A percentile compares a stretch with the other conserved stretches of the same genome.
Conservation (phyloP, 2,888 invertebrate genomes). For the Rhyacophila evoluta region DNA sequence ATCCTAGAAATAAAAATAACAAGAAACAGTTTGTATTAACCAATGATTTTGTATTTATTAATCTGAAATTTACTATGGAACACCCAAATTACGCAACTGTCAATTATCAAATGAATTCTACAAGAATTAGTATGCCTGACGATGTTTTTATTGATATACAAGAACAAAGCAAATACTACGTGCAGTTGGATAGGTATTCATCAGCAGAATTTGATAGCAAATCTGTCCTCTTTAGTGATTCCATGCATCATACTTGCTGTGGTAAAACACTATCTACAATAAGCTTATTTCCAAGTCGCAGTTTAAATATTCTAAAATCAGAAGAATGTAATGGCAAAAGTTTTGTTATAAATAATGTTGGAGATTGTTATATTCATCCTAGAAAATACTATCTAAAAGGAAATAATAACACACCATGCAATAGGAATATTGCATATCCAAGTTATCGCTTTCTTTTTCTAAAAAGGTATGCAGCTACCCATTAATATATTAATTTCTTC, state of each 20-base stretch:
- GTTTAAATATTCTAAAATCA: neutral
- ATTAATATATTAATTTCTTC: no score
- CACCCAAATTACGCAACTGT: conserved; percentile 67
- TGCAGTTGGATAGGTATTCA: conserved; percentile 61
- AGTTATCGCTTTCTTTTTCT: neutral
- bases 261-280: neutral
- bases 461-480: neutral
- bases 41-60: conserved; percentile 57
- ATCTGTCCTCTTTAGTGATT: conserved; percentile 58
- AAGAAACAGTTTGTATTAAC: neutral
- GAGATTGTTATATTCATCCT: neutral
- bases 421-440: neutral
- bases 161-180: neutral
- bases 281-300: neutral
- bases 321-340: neutral
- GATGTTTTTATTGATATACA: neutral
- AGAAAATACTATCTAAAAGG: neutral
- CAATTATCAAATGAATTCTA: conserved; percentile 58
- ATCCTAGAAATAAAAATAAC: conserved; percentile 56
- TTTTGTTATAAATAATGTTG: neutral
- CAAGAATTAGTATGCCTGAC: conserved; percentile 29
- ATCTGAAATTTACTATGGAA: conserved; percentile 62
- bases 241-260: neutral
- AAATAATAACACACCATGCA: neutral
- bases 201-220: conserved; percentile 62